Percentiles rank a stretch among this genome's conserved stretches.
Conservation (phyloP, 2,113 vertebrate genomes). For the Candoia aspera region DNA sequence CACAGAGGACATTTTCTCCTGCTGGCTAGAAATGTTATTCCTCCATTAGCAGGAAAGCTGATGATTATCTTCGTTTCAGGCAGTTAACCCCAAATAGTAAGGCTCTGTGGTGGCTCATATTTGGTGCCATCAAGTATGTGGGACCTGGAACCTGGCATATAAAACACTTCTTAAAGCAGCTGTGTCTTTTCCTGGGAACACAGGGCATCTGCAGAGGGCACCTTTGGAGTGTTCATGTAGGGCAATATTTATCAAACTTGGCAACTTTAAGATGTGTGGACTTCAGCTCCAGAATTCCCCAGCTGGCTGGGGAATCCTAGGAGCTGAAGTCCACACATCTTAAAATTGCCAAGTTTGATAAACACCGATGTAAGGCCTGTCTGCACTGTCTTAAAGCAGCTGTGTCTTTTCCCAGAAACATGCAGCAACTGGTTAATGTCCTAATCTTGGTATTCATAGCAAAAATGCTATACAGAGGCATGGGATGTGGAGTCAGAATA, state of each 20-base stretch:
- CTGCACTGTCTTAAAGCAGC: too few relatives aligned
- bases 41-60: background rate
- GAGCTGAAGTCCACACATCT: too few relatives aligned
- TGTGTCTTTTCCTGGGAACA: background rate
- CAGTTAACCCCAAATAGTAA: background rate
- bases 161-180: background rate
- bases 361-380: too few relatives aligned
- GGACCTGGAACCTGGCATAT: background rate
- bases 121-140: background rate
- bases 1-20: conserved; percentile 21
- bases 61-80: background rate
- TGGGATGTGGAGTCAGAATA: background rate
- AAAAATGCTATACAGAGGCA: background rate
- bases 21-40: conserved; percentile 3
- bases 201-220: background rate
- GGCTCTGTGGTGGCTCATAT: background rate
- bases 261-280: background rate
- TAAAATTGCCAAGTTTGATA: too few relatives aligned
- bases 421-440: too few relatives aligned
- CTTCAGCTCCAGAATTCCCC: background rate
- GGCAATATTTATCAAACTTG: background rate
- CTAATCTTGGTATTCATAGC: background rate
- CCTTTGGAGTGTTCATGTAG: background rate
- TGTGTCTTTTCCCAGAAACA: too few relatives aligned
- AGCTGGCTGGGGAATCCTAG: background rate